A percentile compares a stretch with the other conserved stretches of the same genome.
phyloP scores from a whole-genome alignment of 2,797 vertebrate species.

The Acanthornis magna region DNA sequence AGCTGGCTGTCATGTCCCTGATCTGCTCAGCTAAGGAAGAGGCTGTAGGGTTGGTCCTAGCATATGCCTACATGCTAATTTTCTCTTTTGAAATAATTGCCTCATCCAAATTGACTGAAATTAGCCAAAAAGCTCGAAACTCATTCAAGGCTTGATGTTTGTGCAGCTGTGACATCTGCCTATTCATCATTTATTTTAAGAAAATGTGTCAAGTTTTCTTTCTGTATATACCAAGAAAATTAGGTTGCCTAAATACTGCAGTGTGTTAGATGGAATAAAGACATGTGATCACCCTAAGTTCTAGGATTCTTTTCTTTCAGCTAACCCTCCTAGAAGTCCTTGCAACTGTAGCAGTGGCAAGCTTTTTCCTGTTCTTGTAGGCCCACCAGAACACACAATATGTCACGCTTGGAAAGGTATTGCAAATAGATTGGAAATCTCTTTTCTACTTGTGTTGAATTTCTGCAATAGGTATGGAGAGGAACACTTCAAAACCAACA shows the following conservation, averaged over 20 bases:
- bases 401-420: not conserved
- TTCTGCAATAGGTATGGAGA: constrained; percentile 56
- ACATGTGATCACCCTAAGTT: not conserved
- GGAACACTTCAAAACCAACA: constrained; percentile 66
- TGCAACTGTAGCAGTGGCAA: not conserved
- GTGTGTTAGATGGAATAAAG: not conserved
- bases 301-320: not conserved
- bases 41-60: not conserved
- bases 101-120: not conserved
- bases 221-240: not conserved
- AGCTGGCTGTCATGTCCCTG: not conserved
- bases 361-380: not conserved
- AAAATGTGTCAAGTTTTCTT: not conserved
- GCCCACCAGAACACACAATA: not conserved
- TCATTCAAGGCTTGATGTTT: not conserved
- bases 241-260: not conserved
- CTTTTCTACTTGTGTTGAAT: not conserved
- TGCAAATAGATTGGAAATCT: not conserved
- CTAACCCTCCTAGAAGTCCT: not conserved
- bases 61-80: not conserved
- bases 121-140: not conserved
- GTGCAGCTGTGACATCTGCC: not conserved
- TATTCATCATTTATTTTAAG: not conserved
- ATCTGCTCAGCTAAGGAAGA: not conserved
- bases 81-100: not conserved